These are phyloP conservation scores for Anarhynchus alexandrinus DNA, from an alignment of 2,113 vertebrate genomes.

Conservation along the genomic window DNA sequence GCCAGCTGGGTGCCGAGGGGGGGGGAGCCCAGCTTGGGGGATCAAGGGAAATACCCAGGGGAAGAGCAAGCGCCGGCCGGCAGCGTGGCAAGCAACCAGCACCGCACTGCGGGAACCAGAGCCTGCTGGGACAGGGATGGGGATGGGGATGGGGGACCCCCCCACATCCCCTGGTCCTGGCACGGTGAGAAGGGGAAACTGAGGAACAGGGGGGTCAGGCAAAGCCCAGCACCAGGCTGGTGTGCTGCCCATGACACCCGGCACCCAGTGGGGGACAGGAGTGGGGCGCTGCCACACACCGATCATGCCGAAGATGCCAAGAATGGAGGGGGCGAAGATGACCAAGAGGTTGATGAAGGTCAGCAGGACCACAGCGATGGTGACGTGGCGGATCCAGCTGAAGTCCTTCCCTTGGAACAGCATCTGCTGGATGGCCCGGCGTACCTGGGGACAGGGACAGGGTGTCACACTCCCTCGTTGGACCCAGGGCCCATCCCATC, in stretches of 20 bases:
- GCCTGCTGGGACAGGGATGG: neutral
- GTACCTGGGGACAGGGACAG: slow-evolving; percentile 76
- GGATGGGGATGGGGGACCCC: neutral
- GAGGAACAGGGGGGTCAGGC: neutral
- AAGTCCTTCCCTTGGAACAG: slow-evolving; percentile 89
- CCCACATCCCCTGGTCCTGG: neutral
- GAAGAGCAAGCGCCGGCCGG: neutral
- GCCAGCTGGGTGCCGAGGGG: neutral
- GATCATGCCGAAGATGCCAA: slow-evolving; percentile 95
- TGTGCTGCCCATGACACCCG: neutral
- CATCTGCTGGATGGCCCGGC: slow-evolving; percentile 94
- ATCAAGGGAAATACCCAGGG: neutral
- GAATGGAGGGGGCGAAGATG: slow-evolving; percentile 96
- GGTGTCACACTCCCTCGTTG: neutral
- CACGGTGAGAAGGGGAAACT: neutral
- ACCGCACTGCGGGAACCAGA: neutral
- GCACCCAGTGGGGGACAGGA: neutral
- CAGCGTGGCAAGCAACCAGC: fast-evolving
- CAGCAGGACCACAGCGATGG: slow-evolving; percentile 85
- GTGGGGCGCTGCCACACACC: slow-evolving; percentile 69
- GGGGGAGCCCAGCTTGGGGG: neutral
- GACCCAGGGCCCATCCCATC: neutral
- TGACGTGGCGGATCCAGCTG: slow-evolving; percentile 86
- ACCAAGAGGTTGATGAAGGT: slow-evolving; percentile 91
- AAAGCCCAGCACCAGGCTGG: neutral